Evolutionary conservation across 2,113 vertebrate species (phyloP), one percentile per base, ranked within the genome.

Genomic region (Rattus rattus): DNA sequence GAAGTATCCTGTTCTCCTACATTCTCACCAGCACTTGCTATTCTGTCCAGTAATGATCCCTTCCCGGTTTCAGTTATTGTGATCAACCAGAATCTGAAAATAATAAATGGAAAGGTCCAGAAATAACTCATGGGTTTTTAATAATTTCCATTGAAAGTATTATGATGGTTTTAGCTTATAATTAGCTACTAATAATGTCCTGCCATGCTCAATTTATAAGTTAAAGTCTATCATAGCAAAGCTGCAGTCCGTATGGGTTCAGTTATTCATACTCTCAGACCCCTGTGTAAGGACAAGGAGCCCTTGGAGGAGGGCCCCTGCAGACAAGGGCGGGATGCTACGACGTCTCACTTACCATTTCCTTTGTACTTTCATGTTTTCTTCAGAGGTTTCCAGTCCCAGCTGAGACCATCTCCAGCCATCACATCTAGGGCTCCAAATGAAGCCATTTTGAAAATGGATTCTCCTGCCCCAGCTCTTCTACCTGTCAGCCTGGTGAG

Each of bases 361-460:
- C 43, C 43, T 43, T 36, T 13, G 20, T 3, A 47, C 59, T 75
- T 61, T 59, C 4, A 49, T 89, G 24, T 65, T 93, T 93, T 92
- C 52, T 80, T 54, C 59, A n/a, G 54, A 95, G 54, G 3, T 65
- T 93, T 77, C 59, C 12, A 33, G 59, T 81, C n/a, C 33, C 10
- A 28, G 30, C 49, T 54, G 73, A 67, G 33, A 49, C 65, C 61
- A 9, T 39, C 49, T 70, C 84, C 43, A 49, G 56, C 9, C 20
- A 65, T 70, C 36, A 24, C 24, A 73, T 47, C 52, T 77, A 12
- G 4, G 80, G 87, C 43, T 91, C 26, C 87, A 80, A 28, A 80
- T 8, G 70, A 79, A 84, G 56, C 56, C 90, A 75, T 83, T 43
- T 76, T 90, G 72, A 47, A 95, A 90, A 80, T 65, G 61, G 28